Conservation (phyloP, 2,888 invertebrate genomes). For the Eupeodes luniger region DNA sequence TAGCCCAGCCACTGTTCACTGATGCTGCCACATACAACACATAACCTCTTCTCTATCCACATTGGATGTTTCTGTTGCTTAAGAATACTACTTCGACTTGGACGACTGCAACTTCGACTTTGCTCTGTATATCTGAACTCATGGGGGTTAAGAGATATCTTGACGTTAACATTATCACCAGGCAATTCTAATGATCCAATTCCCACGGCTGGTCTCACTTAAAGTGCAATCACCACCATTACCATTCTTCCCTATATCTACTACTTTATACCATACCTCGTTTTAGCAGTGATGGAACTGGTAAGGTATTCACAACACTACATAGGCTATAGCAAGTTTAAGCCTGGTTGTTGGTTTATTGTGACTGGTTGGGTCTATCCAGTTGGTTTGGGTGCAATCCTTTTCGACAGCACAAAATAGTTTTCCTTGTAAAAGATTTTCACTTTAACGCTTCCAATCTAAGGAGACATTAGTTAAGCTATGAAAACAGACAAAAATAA, state of each 20-base stretch:
- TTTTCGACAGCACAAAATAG: conserved; percentile 42
- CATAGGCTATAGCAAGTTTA: too few relatives aligned
- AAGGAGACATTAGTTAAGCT: conserved; percentile 11
- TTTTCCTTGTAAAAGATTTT: conserved; percentile 65
- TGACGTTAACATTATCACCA: conserved; percentile 76
- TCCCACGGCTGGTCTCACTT: conserved; percentile 80
- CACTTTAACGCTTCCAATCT: conserved; percentile 39
- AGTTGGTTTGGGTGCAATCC: conserved; percentile 53
- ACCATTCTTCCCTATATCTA: conserved; percentile 54
- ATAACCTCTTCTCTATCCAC: conserved; percentile 51
- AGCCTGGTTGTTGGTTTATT: conserved; percentile 10
- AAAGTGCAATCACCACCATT: conserved; percentile 76
- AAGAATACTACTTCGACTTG: background rate
- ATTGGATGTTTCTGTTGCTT: conserved; percentile 30
- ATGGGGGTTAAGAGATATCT: conserved; percentile 75
- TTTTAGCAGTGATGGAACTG: conserved; percentile 32
- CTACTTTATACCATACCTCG: conserved; percentile 46
- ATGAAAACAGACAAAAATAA: conserved; percentile 24
- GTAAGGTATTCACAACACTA: conserved; percentile 21
- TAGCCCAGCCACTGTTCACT: conserved; percentile 49
- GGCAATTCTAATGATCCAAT: conserved; percentile 83
- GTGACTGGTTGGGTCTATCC: conserved; percentile 17
- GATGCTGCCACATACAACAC: conserved; percentile 55
- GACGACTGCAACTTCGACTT: conserved; percentile 19
- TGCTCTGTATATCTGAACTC: conserved; percentile 61